Conservation (phyloP, 2,113 vertebrate species). For the Variabilichromis moorii region DNA sequence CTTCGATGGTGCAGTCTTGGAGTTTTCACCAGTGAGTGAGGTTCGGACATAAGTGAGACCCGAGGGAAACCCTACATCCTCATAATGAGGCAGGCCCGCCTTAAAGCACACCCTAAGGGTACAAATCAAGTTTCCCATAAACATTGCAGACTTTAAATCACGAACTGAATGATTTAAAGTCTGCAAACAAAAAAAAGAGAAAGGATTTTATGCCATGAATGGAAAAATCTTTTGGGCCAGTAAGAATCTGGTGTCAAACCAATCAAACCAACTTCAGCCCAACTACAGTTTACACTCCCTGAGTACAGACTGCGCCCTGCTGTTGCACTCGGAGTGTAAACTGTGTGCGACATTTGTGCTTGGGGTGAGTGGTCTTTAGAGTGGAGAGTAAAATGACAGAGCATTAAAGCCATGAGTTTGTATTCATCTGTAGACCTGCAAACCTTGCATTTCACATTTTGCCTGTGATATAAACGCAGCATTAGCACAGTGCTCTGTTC, state of each 20-base stretch:
- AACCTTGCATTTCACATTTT: neutral
- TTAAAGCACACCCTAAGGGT: neutral
- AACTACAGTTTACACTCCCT: neutral
- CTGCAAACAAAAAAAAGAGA: neutral
- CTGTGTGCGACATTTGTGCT: neutral
- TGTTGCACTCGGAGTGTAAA: neutral
- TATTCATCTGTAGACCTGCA: neutral
- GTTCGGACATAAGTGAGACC: neutral
- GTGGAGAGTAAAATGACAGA: neutral
- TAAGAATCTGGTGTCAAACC: neutral
- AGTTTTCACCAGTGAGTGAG: neutral
- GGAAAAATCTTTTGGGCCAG: neutral
- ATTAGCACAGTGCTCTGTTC: neutral
- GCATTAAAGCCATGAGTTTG: neutral
- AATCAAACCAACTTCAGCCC: neutral
- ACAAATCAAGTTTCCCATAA: neutral
- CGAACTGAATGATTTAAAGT: neutral
- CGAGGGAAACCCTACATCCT: neutral
- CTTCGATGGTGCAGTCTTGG: neutral
- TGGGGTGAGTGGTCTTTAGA: neutral
- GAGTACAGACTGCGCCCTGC: neutral
- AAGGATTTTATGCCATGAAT: neutral
- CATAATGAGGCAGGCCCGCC: neutral
- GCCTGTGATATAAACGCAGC: neutral
- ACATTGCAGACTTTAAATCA: too few species aligned